Evolutionary conservation across 2,113 vertebrate genomes (phyloP), one percentile per base, ranked within the genome.

Genomic region (Channa argus): DNA sequence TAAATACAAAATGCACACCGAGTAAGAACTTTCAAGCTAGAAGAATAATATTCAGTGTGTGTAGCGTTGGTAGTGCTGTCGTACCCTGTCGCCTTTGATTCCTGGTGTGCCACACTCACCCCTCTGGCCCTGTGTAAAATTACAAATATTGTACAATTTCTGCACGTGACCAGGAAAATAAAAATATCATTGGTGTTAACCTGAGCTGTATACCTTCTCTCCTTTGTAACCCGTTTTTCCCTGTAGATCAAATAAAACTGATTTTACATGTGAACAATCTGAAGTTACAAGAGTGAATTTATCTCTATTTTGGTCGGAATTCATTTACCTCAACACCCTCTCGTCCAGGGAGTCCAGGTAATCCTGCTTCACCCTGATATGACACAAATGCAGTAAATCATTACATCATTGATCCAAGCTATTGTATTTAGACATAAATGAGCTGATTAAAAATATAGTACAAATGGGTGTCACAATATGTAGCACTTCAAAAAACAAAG

Each of bases 31-130:
- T 5, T 50, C 7, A 58, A 52, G 52, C 11, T 39, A 8, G 38
- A 67, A 64, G 52, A 9, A 47, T 15, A 8, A 36, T 13, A 61
- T 70, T 53, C 1, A 9, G 14, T 11, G 14, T 43, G 38, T 68
- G 3, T 39, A 2, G 10, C 53, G 7, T 69, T 39, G 39, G 56
- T 6, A 49, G 47, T 33, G 61, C 3, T 37, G 89, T 84, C 92
- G 24, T 92, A 97, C 96, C 93, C 92, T 93, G 87, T 97, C 96
- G 90, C 97, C 97, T 95, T 98, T 98, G 82, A 94, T 92, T 86
- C 96, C 96, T 55, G 97, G 97, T 74, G 93, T 95, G 58, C 96
- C 97, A 82, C 97, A 98, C 83, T 97, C 95, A 34, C 96, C 96
- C 92, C 95, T 94, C 86, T 96, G 94, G 71, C 97, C 96, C 96